Evolutionary conservation across 2,797 vertebrate genomes (phyloP).

Genomic region (Ispidina lecontei): DNA sequence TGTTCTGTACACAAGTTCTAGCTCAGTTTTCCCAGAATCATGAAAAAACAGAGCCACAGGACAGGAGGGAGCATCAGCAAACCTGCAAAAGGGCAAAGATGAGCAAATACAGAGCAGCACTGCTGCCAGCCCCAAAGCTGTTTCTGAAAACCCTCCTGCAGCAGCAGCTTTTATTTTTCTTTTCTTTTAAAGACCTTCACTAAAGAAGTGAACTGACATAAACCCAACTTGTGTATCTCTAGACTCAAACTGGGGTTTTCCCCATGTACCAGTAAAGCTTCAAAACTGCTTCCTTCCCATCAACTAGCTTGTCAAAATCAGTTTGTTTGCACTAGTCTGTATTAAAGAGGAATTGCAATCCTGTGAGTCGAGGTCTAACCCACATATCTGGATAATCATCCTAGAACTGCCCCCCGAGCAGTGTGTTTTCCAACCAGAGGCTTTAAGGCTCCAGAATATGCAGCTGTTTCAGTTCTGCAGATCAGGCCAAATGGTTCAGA

Average conservation of each 20-base stretch:
- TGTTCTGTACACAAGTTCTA: not conserved
- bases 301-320: not conserved
- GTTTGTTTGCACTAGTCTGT: not conserved
- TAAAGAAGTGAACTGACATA: not conserved
- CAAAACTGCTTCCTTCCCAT: not conserved
- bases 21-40: not conserved
- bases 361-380: not conserved
- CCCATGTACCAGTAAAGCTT: not conserved
- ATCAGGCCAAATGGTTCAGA: not conserved
- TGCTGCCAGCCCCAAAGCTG: not conserved
- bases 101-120: not conserved
- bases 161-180: not conserved
- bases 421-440: not conserved
- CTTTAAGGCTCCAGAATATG: accelerated
- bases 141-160: not conserved
- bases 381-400: not conserved
- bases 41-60: not conserved
- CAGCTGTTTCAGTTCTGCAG: accelerated
- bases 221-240: not conserved
- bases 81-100: not conserved
- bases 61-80: not conserved
- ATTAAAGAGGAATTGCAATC: not conserved
- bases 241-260: not conserved
- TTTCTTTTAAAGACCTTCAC: not conserved
- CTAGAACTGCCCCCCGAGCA: not conserved